Evolutionary conservation across 2,888 invertebrate species (phyloP), one percentile per base, ranked within the genome.

Genomic region (Zhuqinia jingwanae): DNA sequence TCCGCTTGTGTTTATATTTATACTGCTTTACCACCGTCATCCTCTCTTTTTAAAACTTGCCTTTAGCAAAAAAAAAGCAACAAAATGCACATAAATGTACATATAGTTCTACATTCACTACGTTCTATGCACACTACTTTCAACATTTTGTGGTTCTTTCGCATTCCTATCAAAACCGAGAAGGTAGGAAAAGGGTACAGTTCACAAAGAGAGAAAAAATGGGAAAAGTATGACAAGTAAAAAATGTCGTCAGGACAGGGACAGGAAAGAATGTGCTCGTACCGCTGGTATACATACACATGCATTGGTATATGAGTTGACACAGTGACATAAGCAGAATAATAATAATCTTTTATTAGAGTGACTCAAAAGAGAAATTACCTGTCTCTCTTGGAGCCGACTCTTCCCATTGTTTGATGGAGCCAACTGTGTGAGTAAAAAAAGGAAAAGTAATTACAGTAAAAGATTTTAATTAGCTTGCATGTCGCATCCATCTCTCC

Each of bases 351-450:
- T 73, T 50, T 73, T 47, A 73, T 73, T 50, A 50, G 73, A 53
- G 53, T 76, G 58, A 58, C 22, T 76, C 22, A 56, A n/a, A n/a
- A 80, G 53, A 81, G 13, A 81, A 70, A 53, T 77, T 92, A 93
- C 93, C 93, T 91, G 92, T 91, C 93, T 94, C 94, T 90, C 93
- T 92, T 90, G 95, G 93, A 91, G 94, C 93, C 94, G 94, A 91
- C 90, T 90, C 65, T 87, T 85, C 68, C 90, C 88, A 73, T 89
- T 89, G 50, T 88, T 89, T 50, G 83, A 86, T 6, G 89, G 89
- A 77, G 90, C 90, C 88, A 90, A 81, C 90, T 90, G 83, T 17
- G 73, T 8, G 50, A 76, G 82, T 79, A 50, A 36, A 70, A 79
- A 8, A 83, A 85, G 76, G 63, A 58, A 76, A 76, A 56, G 53